Evolutionary conservation across 2,797 vertebrate species (phyloP), one percentile per base, ranked within the genome.

Genomic region (Sarcoramphus papa): DNA sequence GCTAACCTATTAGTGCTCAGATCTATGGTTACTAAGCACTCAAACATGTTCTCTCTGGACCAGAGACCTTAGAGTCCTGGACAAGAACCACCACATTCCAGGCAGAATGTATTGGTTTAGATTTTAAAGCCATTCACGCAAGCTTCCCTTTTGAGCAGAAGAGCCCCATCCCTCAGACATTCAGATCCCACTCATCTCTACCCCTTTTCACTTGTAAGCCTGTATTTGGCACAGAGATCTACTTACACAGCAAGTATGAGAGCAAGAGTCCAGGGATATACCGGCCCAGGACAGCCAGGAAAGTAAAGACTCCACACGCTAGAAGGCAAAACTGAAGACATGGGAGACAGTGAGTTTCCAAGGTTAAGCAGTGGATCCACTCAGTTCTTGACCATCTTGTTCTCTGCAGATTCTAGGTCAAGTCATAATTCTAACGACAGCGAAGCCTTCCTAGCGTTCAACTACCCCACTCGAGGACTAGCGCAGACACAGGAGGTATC

Each of bases 171-270:
- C 77, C 54, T 94, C 0, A 0, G 57, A 64, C 48, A 15, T 37
- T 43, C 12, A 4, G 45, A 67, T 8, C 31, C 84, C 60, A 20
- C 54, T 69, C 65, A 28, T 68, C 63, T 79, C 50, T 40, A 37
- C 50, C 54, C 79, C 37, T 57, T 91, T 81, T 68, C 73, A 75
- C 21, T 9, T 7, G 0, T 7, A 51, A 60, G 43, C 35, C 74
- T 33, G 51, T 41, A 62, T 1, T 37, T 37, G 57, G 79, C 73
- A 89, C 40, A 53, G 78, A 62, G 84, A 51, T 80, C 67, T 96
- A 99, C 99, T 99, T 98, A 99, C 99, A 97, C 45, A 98, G 98
- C 82, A 98, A 91, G 95, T 99, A 99, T 17, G 99, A 99, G 37
- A 99, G 98, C 96, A 99, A 85, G 87, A 99, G 96, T 69, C 99